Evolutionary conservation across 1,140 invertebrate species (phyloP), one percentile per base, ranked within the genome.

Genomic region (Callitettix versicolor): DNA sequence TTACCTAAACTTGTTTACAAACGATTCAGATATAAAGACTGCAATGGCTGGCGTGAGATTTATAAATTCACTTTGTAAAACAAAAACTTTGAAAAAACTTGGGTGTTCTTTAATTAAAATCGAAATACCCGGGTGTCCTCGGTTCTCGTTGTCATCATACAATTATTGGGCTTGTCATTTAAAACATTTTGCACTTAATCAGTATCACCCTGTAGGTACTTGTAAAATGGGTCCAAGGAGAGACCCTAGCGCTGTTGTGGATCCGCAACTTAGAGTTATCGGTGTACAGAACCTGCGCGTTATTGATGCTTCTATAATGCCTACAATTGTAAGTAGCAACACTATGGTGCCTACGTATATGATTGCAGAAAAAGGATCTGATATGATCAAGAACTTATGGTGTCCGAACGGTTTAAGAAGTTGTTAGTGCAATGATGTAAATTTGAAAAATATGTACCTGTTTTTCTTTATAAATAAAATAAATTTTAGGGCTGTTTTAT

Each of bases 1-100:
- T 34, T 81, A 86, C 65, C 85, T 89, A 1, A 86, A 86, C 63
- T 92, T 90, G 64, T 83, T 84, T 40, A 67, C 76, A 0, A 70
- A 86, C 67, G 77, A 79, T 0, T 65, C 76, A 3, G 86, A 89
- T 62, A 68, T 86, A 7, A 75, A 79, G 58, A 67, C 81, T 34
- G 67, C 88, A 66, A 77, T 88, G 64, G 69, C 69, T 62, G 41
- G 49, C 3, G n/a, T 65, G 3, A 44, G 48, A n/a, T n/a, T 64
- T 9, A 41, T 52, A 5, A 11, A 15, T 0, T 3, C 14, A 3
- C 20, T 61, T 20, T 22, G n/a, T 1, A 44, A 61, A 15, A 64
- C 67, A 0, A 34, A 57, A 20, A 60, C 64, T 1, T 55, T 69
- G 41, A 34, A 62, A 33, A 53, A 63, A 1, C 62, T 54, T 14